A percentile compares a stretch with the other conserved stretches of the same genome.
Conservation (phyloP, 2,888 invertebrate species). For the Oegoconia quadripuncta region DNA sequence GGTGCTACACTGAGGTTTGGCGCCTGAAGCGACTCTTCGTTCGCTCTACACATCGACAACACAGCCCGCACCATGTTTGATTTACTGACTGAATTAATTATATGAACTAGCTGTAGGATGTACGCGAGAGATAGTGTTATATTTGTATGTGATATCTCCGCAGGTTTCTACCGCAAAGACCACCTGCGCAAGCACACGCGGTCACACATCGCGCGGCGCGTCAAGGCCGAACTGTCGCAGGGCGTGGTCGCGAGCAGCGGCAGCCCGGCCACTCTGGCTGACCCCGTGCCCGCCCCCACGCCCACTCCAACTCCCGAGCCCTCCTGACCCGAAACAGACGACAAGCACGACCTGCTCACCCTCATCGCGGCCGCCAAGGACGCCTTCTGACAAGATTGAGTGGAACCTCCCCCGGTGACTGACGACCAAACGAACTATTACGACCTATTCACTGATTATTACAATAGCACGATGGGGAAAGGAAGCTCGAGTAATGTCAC, state of each 20-base stretch:
- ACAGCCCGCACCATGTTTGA: too few species aligned
- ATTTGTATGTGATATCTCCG: background rate
- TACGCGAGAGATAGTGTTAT: too few species aligned
- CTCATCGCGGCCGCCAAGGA: conserved; percentile 66
- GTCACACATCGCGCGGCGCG: conserved; percentile 90
- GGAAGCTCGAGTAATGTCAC: too few species aligned
- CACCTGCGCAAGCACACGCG: conserved; percentile 91
- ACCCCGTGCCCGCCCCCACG: conserved; percentile 40
- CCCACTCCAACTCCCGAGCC: too few species aligned
- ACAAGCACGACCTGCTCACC: conserved; percentile 58
- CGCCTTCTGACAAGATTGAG: conserved; percentile 40
- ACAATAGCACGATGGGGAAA: too few species aligned
- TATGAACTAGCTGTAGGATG: too few species aligned
- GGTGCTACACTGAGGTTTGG: too few species aligned
- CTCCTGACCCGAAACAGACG: conserved; percentile 74
- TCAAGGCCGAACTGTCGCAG: conserved; percentile 90
- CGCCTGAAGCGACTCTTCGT: too few species aligned
- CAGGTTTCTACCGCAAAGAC: conserved; percentile 91
- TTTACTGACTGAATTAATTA: too few species aligned
- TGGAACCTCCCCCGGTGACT: background rate
- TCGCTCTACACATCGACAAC: too few species aligned
- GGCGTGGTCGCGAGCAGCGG: conserved; percentile 49
- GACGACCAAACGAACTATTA: too few species aligned
- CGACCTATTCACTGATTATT: too few species aligned
- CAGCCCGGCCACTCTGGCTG: conserved; percentile 28